Base-by-base conservation (phyloP, 2,113 vertebrate genomes). In the Oxyruncus cristatus region DNA sequence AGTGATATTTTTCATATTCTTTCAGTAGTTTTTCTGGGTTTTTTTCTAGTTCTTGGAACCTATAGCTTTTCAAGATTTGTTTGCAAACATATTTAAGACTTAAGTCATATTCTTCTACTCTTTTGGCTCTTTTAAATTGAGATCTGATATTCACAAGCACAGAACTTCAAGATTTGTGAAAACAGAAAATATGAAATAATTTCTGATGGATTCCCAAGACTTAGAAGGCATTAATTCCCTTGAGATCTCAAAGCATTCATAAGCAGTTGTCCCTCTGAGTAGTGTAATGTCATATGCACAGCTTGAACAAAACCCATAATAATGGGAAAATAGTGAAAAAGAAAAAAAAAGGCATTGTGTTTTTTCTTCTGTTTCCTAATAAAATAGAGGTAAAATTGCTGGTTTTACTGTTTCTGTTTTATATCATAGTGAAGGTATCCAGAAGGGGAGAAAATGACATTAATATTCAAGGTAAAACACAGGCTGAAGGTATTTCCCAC, bases 11-110 rank as follows among this genome's bases (percentile, higher is more conserved):
- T 81, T 58, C 1, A 26, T 21, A 71, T 37, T 49, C 2, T 46
- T 83, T 35, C 21, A 49, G 35, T 44, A 0, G 5, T 50, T 6
- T 56, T 72, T 55, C 8, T n/a, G 5, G 1, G 1, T 15, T 72
- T 46, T 63, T 50, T 67, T 50, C 15, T 8, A 17, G 1, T 63
- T 4, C 5, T 68, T 85, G 12, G 4, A 59, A 20, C 18, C 30
- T 10, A 26, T 17, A 3, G 1, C 39, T 53, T 88, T 94, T 75
- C 32, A 72, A 81, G 12, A 32, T 68, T 82, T 83, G 1, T 12
- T 83, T 24, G 47, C 8, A 63, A 55, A 26, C 3, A 18, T 27
- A 10, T 10, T 28, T 20, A 4, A 63, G 12, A 65, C 41, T 72
- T 20, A 67, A 77, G 19, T 47, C 15, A 58, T 3, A 46, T 52